Evolutionary conservation across 1,140 invertebrate genomes (phyloP), one percentile per base, ranked within the genome.

Genomic region (Drosophila pandora): DNA sequence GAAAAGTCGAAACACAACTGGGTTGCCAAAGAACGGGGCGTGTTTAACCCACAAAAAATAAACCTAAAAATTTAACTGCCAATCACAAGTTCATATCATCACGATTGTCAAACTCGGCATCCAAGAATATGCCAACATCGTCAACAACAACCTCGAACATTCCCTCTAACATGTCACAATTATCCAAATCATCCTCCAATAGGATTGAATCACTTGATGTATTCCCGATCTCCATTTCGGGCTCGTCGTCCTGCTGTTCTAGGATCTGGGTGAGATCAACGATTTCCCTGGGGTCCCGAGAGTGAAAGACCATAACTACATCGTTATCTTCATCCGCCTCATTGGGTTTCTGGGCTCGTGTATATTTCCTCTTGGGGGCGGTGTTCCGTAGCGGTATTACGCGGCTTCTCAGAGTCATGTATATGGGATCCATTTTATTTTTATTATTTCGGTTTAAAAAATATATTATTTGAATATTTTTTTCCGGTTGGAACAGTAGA

Each of bases 1-100:
- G 74, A 64, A 76, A 84, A 84, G 76, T 79, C 67, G 80, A 72
- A 76, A 61, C 76, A 68, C 58, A 79, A 70, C 75, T 75, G 55
- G 43, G 53, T 3, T 75, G 61, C 57, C 50, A 58, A 49, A 32
- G 61, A 53, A 22, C 6, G 17, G 6, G 17, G 25, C 10, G 41
- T 17, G 32, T 68, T 69, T 39, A 48, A 30, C 68, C n/a, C 1
- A 25, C 21, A 23, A 47, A 67, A 67, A 67, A 69, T 28, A 17
- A 23, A 48, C 41, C 9, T 4, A 4, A 37, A 37, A 37, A 32
- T 37, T 3, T 37, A 37, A n/a, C 34, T 1, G 10, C 34, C 34
- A 37, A 12, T 37, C 10, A 37, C 3, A 8, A 34, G 32, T 28
- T 4, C 5, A 28, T 17, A 17, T 17, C 17, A 17, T 17, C 17